phyloP scores from a whole-genome alignment of 1,140 invertebrate genomes.

The Macrotrachela quadricornifera region DNA sequence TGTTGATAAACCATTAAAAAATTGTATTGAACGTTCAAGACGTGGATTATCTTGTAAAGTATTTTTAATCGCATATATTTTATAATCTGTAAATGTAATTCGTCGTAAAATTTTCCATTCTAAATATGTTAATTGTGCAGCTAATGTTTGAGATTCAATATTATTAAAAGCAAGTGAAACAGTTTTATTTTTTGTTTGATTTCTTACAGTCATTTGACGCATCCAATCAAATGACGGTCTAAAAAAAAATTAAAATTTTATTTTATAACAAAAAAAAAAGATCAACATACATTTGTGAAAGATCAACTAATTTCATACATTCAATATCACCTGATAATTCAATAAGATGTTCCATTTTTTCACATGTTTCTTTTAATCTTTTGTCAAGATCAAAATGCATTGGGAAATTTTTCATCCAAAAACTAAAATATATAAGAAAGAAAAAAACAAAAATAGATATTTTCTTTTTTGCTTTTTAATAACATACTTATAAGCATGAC shows the following conservation, averaged over 20 bases:
- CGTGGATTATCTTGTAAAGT: slow-evolving; percentile 32
- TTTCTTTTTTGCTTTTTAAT: too few relatives aligned
- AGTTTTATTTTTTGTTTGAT: slow-evolving; percentile 16
- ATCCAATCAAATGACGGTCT: slow-evolving; percentile 38
- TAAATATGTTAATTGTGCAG: slow-evolving; percentile 34
- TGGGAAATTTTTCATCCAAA: slow-evolving; percentile 34
- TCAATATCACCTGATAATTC: slow-evolving; percentile 20
- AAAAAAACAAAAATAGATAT: too few relatives aligned
- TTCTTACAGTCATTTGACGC: slow-evolving; percentile 30
- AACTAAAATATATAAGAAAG: slow-evolving; percentile 17
- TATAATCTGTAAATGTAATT: slow-evolving; percentile 35
- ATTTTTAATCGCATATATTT: slow-evolving; percentile 33
- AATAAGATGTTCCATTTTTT: slow-evolving; percentile 25
- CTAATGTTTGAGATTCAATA: slow-evolving; percentile 33
- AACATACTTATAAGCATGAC: too few relatives aligned
- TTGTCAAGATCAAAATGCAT: slow-evolving; percentile 34
- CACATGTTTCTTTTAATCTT: slow-evolving; percentile 20
- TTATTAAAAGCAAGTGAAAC: slow-evolving; percentile 34
- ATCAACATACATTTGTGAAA: slow-evolving; percentile 13
- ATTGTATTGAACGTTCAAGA: slow-evolving; percentile 32
- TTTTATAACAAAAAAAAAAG: too few relatives aligned
- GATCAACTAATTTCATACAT: slow-evolving; percentile 28
- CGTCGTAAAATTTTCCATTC: slow-evolving; percentile 36
- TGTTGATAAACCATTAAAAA: slow-evolving; percentile 39
- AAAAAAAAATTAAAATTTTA: slow-evolving; percentile 1